These are phyloP conservation scores for Rotaria socialis DNA, from an alignment of 2,888 invertebrate genomes.

Conservation along the genomic window DNA sequence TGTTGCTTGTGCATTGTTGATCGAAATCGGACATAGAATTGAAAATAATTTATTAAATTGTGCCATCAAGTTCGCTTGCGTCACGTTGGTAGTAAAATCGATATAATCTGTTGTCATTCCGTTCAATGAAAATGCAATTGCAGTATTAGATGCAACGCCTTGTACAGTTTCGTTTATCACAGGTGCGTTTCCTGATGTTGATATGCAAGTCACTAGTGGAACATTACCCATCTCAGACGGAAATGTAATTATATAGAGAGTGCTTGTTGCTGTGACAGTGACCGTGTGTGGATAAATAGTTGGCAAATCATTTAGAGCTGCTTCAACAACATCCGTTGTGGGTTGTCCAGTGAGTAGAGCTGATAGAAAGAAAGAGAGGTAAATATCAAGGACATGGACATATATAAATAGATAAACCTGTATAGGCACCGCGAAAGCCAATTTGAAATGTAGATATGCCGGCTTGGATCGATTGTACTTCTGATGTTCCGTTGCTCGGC, in stretches of 20 bases:
- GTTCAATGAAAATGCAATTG: background rate
- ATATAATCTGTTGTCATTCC: constrained; percentile 11
- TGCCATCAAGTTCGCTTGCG: background rate
- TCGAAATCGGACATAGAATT: constrained; percentile 40
- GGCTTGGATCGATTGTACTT: background rate
- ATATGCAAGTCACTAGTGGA: background rate
- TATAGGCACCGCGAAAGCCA: constrained; percentile 25
- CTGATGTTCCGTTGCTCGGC: background rate
- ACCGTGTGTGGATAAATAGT: constrained; percentile 30
- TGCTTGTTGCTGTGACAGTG: background rate
- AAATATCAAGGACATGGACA: background rate
- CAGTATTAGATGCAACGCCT: constrained; percentile 21
- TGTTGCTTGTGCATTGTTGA: background rate
- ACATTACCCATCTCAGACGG: constrained; percentile 36
- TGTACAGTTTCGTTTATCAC: constrained; percentile 5
- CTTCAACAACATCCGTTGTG: background rate
- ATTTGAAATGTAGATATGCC: background rate
- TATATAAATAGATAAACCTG: background rate
- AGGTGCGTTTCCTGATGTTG: background rate
- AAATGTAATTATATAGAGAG: constrained; percentile 19
- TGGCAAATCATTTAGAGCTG: constrained; percentile 43
- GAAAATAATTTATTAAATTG: constrained; percentile 20
- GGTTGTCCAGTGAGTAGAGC: constrained; percentile 22
- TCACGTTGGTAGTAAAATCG: background rate
- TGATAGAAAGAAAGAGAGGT: background rate